Base-by-base conservation (phyloP, 2,797 vertebrate genomes). In the Bufotes viridis region DNA sequence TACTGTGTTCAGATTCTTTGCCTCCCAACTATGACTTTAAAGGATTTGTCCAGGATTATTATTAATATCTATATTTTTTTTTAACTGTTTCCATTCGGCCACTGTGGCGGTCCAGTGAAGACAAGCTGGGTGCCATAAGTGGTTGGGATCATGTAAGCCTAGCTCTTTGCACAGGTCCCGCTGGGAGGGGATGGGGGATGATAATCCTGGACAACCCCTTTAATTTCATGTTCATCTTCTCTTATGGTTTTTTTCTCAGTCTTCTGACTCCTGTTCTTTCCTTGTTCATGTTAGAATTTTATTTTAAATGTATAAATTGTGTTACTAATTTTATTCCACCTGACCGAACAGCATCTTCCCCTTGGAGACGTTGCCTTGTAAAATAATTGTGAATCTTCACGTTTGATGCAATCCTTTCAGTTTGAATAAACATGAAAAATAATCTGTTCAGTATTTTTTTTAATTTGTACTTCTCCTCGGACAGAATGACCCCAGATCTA, bases 311-410 rank as follows among this genome's bases (percentile, higher is more conserved):
- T 57, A 57, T 14, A 29, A 34, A 20, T 81, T 81, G 18, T 60
- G 55, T 74, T 72, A 53, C 34, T 51, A 26, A 81, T 87, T 69
- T 49, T 51, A 20, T 58, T 75, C 57, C 29, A 9, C n/a, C 74
- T 11, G 20, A 74, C 18, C 2, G 20, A n/a, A 24, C 5, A n/a
- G 15, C 76, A 55, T 53, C 34, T 82, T 49, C 34, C 8, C 51
- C 61, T 87, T 17, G 80, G 14, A 72, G 63, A 26, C 51, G 49
- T 67, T 78, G 70, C 80, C 80, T 82, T 82, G 80, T 87, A 67
- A 76, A 82, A 82, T 76, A 76, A 76, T 82, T 65, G 79, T 80
- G 60, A 65, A 14, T 75, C 22, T 72, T 82, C 51, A 58, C 80
- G 61, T 69, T 69, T 58, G 67, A 42, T 42, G 18, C 65, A 26